These are phyloP conservation scores for Leucopsar rothschildi DNA, from an alignment of 2,113 vertebrate genomes.

Conservation along the genomic window DNA sequence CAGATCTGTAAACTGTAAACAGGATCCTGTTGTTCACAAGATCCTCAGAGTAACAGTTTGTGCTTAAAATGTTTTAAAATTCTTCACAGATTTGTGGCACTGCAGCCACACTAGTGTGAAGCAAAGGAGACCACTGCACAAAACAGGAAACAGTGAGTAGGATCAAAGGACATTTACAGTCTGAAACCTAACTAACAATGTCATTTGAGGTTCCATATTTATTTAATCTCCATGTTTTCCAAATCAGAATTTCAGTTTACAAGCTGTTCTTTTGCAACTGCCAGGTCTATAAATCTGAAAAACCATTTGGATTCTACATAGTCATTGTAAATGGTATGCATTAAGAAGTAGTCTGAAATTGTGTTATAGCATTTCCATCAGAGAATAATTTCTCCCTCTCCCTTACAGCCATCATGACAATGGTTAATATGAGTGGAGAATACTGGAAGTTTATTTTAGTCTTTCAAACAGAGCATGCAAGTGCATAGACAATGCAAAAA, in stretches of 20 bases:
- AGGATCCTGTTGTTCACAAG: neutral
- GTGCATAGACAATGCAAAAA: neutral
- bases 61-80: neutral
- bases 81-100: neutral
- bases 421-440: neutral
- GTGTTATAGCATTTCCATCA: neutral
- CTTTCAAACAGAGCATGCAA: neutral
- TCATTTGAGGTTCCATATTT: neutral
- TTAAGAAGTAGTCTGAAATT: conserved; percentile 7
- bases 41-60: neutral
- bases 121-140: neutral
- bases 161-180: neutral
- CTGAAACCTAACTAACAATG: neutral
- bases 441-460: neutral
- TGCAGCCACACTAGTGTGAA: neutral
- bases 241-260: conserved; percentile 2
- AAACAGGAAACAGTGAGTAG: neutral
- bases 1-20: neutral
- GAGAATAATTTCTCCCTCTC: neutral
- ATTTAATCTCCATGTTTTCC: neutral
- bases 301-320: neutral
- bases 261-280: neutral
- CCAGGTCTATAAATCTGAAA: conserved; percentile 21
- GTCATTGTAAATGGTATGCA: neutral
- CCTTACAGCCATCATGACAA: neutral